Evolutionary conservation across 2,113 vertebrate species (phyloP).

Genomic region (Psettodes erumei): DNA sequence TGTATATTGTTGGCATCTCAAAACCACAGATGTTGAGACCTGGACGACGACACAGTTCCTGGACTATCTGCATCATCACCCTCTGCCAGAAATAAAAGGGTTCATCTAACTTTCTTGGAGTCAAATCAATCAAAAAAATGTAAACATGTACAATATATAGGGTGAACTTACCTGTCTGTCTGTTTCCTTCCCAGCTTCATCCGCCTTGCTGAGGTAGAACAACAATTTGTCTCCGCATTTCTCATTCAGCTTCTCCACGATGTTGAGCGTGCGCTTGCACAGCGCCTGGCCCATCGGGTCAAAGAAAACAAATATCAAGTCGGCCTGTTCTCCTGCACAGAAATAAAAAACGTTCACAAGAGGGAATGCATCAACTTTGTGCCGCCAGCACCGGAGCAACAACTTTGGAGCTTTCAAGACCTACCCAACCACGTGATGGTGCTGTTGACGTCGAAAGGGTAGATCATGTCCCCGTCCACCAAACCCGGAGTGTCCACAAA

Average conservation of each 20-base stretch:
- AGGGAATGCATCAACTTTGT: not conserved
- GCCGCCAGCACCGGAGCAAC: not conserved
- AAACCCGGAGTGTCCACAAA: conserved; percentile 86
- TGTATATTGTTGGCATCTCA: conserved; percentile 88
- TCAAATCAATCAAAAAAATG: not conserved
- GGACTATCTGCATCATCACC: conserved; percentile 89
- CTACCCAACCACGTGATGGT: conserved; percentile 85
- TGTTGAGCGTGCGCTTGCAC: conserved; percentile 86
- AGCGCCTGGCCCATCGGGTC: conserved; percentile 88
- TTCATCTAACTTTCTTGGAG: not conserved
- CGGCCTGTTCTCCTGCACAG: conserved; percentile 82
- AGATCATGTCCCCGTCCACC: conserved; percentile 87
- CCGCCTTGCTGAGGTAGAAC: conserved; percentile 87
- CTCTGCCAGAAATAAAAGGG: conserved; percentile 67
- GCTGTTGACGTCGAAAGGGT: conserved; percentile 83
- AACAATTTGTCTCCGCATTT: conserved; percentile 81
- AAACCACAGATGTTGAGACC: conserved; percentile 88
- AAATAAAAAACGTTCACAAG: not conserved
- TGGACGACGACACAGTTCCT: conserved; percentile 86
- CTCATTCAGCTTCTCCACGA: conserved; percentile 85
- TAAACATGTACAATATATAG: not conserved
- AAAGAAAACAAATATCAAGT: conserved; percentile 86
- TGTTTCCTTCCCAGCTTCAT: conserved; percentile 82
- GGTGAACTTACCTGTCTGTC: conserved; percentile 80
- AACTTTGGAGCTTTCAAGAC: conserved; percentile 1